Evolutionary conservation across 2,888 invertebrate genomes (phyloP).

Genomic region (Scaptomyza tumidula): DNA sequence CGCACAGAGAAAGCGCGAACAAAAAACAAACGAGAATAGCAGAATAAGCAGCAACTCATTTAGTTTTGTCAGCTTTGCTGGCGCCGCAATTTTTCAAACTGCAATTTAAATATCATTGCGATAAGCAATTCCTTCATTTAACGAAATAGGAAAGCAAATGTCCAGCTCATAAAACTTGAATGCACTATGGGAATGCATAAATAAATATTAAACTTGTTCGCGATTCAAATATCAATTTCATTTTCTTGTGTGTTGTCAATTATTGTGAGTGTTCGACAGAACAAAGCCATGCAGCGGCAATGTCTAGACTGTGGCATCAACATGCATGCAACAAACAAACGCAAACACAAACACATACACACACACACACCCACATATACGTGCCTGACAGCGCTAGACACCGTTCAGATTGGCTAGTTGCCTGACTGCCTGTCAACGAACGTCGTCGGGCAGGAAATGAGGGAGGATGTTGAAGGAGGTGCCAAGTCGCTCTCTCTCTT

Average conservation of each 20-base stretch:
- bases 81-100: constrained; percentile 41
- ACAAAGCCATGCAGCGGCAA: constrained; percentile 21
- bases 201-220: constrained; percentile 15
- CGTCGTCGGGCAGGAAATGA: constrained; percentile 34
- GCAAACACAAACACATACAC: background rate
- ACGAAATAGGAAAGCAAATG: background rate
- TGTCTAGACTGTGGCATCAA: constrained; percentile 56
- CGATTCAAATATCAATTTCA: constrained; percentile 49
- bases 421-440: constrained; percentile 43
- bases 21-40: background rate
- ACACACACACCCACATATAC: constrained; percentile 26
- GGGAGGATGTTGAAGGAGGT: constrained; percentile 2
- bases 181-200: constrained; percentile 35
- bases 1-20: constrained; percentile 32
- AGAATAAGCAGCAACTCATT: constrained; percentile 43
- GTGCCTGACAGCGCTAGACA: constrained; percentile 64
- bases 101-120: constrained; percentile 55
- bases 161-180: constrained; percentile 12
- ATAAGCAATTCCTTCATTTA: constrained; percentile 19
- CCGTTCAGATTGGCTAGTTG: constrained; percentile 25
- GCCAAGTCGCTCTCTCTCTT: constrained; percentile 26
- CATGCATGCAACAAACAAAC: too few species aligned
- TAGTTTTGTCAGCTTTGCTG: constrained; percentile 49
- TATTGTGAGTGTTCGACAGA: constrained; percentile 29
- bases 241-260: constrained; percentile 39